phyloP scores from a whole-genome alignment of 2,797 vertebrate genomes.

The Sphenopsis melanotis region DNA sequence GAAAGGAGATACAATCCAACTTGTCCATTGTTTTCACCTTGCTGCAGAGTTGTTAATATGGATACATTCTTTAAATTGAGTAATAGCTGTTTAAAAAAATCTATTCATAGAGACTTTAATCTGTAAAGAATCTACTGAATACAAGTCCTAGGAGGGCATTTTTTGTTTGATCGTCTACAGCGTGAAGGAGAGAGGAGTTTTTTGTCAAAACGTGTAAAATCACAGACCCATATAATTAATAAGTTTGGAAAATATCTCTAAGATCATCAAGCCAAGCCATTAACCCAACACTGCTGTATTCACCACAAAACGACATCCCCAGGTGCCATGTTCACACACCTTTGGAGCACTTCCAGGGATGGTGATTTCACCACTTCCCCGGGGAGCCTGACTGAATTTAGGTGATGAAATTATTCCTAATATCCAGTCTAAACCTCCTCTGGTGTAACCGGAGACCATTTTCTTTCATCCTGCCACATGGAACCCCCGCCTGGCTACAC shows the following conservation, averaged over 20 bases:
- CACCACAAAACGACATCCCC: background rate
- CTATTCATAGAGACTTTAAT: background rate
- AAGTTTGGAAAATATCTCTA: background rate
- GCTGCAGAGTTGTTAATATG: background rate
- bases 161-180: background rate
- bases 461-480: background rate
- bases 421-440: background rate
- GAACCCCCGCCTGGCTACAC: no score
- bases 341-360: background rate
- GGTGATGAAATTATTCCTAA: background rate
- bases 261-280: background rate
- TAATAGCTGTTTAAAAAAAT: background rate
- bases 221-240: background rate
- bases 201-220: background rate
- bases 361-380: background rate
- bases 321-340: background rate
- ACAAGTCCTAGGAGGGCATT: background rate
- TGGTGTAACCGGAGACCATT: background rate
- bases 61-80: background rate
- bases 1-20: background rate
- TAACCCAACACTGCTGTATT: background rate
- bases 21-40: background rate
- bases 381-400: background rate
- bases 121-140: background rate
- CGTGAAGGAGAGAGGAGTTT: background rate